A percentile compares a stretch with the other conserved stretches of the same genome.
Conservation (phyloP, 2,888 invertebrate genomes). For the Drosophila subquinaria region DNA sequence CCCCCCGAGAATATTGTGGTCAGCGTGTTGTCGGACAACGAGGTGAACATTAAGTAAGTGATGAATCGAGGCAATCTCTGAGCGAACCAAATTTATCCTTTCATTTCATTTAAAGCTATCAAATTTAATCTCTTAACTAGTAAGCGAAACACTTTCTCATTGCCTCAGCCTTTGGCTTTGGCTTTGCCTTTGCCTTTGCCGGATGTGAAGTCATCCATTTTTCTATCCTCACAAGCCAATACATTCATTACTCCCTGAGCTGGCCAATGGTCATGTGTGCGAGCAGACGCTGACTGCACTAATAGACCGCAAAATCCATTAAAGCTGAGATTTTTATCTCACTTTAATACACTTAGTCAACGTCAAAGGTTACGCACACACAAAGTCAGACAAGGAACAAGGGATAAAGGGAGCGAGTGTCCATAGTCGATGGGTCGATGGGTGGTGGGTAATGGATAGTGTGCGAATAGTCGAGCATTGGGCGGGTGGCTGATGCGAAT, state of each 20-base stretch:
- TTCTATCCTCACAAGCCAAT: constrained; percentile 61
- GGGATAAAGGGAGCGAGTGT: not conserved
- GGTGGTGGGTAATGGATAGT: constrained; percentile 1
- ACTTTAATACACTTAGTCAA: constrained; percentile 80
- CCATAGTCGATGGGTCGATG: not conserved
- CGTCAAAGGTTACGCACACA: constrained; percentile 74
- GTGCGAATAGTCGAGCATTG: not conserved
- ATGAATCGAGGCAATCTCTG: constrained; percentile 4
- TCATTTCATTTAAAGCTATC: constrained; percentile 40
- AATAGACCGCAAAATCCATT: constrained; percentile 82
- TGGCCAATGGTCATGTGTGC: constrained; percentile 7
- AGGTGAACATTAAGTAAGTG: constrained; percentile 87
- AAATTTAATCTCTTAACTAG: constrained; percentile 56
- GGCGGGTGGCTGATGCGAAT: constrained; percentile 5
- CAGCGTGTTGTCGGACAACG: constrained; percentile 87
- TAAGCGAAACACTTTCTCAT: constrained; percentile 30
- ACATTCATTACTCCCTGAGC: constrained; percentile 68
- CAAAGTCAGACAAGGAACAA: constrained; percentile 2
- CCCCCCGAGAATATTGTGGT: constrained; percentile 90
- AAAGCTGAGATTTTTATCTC: constrained; percentile 81
- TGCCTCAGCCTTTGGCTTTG: constrained; percentile 35
- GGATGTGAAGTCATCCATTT: constrained; percentile 77
- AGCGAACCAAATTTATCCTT: constrained; percentile 19
- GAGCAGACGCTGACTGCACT: constrained; percentile 56
- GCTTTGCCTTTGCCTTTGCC: constrained; percentile 40